Conservation (phyloP, 2,888 invertebrate genomes). For the Hermodice carunculata region DNA sequence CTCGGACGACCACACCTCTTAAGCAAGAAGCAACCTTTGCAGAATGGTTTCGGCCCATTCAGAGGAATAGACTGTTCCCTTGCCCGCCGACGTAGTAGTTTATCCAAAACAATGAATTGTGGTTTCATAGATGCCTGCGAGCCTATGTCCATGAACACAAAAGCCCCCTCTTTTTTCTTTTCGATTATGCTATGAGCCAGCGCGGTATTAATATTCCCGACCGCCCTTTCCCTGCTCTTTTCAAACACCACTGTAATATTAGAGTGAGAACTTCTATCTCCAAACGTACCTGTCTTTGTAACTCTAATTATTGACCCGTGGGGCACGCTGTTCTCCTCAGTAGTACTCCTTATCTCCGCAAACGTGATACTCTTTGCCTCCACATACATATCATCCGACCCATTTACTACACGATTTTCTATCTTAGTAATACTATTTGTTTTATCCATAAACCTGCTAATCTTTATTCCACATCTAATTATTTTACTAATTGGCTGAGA, state of each 20-base stretch:
- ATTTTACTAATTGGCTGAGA: constrained; percentile 81
- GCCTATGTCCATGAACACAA: too few species aligned
- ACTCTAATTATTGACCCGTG: constrained; percentile 28
- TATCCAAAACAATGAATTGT: constrained; percentile 33
- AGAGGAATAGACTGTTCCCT: constrained; percentile 4
- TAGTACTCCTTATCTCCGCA: constrained; percentile 74
- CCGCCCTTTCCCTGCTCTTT: neutral
- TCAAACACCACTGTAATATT: neutral
- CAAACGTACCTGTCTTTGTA: constrained; percentile 10
- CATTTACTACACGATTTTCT: constrained; percentile 77
- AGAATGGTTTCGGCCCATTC: constrained; percentile 32
- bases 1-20: constrained; percentile 36
- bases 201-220: neutral
- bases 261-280: constrained; percentile 15
- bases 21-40: constrained; percentile 8
- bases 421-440: constrained; percentile 78
- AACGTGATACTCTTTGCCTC: constrained; percentile 78
- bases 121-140: constrained; percentile 35
- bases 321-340: constrained; percentile 30
- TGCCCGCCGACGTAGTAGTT: constrained; percentile 16
- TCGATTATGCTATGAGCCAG: neutral
- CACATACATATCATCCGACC: constrained; percentile 76
- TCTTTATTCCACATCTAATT: constrained; percentile 79
- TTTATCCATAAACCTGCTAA: constrained; percentile 78
- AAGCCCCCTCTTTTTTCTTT: neutral